These are phyloP conservation scores for Drepana arcuata DNA, from an alignment of 1,140 invertebrate genomes.

Conservation along the genomic window DNA sequence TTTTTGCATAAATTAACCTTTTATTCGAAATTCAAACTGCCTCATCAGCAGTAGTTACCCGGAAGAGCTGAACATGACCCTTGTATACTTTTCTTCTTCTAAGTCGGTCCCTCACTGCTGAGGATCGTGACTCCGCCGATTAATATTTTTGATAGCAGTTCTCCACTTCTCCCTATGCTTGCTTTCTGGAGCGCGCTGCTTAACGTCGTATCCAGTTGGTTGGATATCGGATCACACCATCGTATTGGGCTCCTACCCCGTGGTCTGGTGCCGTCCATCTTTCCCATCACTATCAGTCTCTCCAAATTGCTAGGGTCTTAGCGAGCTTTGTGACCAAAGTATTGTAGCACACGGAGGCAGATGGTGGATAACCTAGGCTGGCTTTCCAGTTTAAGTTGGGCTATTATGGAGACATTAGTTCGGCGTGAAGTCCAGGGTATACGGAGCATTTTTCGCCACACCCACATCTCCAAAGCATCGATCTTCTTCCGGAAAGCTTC, in stretches of 20 bases:
- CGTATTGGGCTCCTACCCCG: neutral
- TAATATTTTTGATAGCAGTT: too few species aligned
- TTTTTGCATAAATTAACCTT: too few species aligned
- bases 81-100: too few species aligned
- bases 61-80: too few species aligned
- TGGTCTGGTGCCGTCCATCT: neutral
- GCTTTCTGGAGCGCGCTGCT: too few species aligned
- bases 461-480: constrained; percentile 25
- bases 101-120: too few species aligned
- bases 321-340: constrained; percentile 1
- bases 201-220: too few species aligned
- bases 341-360: neutral
- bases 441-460: constrained; percentile 13
- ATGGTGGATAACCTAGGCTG: constrained; percentile 1
- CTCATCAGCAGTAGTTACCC: too few species aligned
- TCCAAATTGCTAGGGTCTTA: neutral
- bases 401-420: constrained; percentile 3
- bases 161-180: too few species aligned
- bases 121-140: too few species aligned
- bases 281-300: neutral
- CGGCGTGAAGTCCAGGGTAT: constrained; percentile 15
- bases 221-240: neutral
- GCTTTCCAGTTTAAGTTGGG: constrained; percentile 4
- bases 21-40: too few species aligned
- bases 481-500: constrained; percentile 12